phyloP scores from a whole-genome alignment of 2,113 vertebrate species.

The Gnathonemus echidnorhynchus region DNA sequence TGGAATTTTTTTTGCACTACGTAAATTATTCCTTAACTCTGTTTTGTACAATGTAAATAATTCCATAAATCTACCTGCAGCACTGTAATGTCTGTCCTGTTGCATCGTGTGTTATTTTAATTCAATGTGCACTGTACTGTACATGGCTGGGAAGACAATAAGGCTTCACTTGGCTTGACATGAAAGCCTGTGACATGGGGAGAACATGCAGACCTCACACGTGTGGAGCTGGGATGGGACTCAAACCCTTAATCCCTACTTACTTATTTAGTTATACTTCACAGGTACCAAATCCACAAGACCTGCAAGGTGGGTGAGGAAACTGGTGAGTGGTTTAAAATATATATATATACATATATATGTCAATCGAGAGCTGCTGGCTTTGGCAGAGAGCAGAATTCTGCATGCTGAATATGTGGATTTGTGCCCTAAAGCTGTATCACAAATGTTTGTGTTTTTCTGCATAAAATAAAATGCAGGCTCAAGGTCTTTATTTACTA shows the following conservation, averaged over 20 bases:
- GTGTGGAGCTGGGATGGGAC: not conserved
- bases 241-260: not conserved
- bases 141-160: not conserved
- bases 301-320: not conserved
- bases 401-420: not conserved
- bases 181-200: not conserved
- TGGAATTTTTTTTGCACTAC: not conserved
- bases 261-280: not conserved
- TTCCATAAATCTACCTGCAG: not conserved
- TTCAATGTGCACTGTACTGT: not conserved
- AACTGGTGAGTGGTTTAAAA: not conserved
- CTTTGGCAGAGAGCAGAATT: not conserved
- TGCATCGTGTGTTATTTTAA: not conserved
- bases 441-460: not conserved
- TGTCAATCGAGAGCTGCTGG: not conserved
- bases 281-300: not conserved
- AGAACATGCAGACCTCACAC: not conserved
- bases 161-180: not conserved
- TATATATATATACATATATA: too few relatives aligned
- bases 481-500: not conserved
- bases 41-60: not conserved
- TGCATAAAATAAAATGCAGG: not conserved
- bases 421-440: not conserved
- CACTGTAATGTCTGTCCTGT: not conserved
- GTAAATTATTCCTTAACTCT: not conserved